Evolutionary conservation across 1,140 invertebrate species (phyloP), one percentile per base, ranked within the genome.

Genomic region (Paraescarpia echinospica): DNA sequence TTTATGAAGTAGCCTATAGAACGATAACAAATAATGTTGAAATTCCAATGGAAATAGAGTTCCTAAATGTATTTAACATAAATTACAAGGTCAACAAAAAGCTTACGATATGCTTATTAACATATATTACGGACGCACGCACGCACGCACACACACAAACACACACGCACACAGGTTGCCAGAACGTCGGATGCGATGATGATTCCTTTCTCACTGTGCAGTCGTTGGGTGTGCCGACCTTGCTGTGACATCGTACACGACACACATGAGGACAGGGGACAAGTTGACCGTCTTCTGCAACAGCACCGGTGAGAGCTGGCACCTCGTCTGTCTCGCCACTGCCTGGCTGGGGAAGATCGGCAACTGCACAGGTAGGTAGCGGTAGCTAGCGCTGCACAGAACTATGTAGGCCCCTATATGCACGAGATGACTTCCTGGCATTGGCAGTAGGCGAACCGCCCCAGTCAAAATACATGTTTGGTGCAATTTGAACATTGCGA

Each of bases 281-380:
- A 77, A 2, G 0, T 18, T 77, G 12, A 77, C 22, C 22, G 59
- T 90, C 89, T 12, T 12, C 89, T 90, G 89, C 33, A 90, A 90
- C 89, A 34, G 33, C 18, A 90, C 89, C 1, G 89, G 89, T 33
- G 89, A 90, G 18, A 90, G 34, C 33, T 90, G 89, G 89, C 35
- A 90, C 27, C 89, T 90, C 89, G 89, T 90, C 35, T 90, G 89
- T 90, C 14, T 34, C 14, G 89, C 9, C 35, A 90, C 8, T 31
- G 35, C 2, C 14, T 90, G 89, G 89, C 34, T 33, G 35, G 89
- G 89, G 33, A 5, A 34, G 35, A 12, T 90, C 0, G 89, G 89
- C 0, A 90, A 90, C 89, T 90, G 89, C 27, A 90, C 89, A 90
- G 89, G 89, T 90, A 33, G 14, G 33, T 90, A 90, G 2, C 59